Base-by-base conservation (phyloP, 92 coral and sea anemone species). In the Siderastrea siderea region DNA sequence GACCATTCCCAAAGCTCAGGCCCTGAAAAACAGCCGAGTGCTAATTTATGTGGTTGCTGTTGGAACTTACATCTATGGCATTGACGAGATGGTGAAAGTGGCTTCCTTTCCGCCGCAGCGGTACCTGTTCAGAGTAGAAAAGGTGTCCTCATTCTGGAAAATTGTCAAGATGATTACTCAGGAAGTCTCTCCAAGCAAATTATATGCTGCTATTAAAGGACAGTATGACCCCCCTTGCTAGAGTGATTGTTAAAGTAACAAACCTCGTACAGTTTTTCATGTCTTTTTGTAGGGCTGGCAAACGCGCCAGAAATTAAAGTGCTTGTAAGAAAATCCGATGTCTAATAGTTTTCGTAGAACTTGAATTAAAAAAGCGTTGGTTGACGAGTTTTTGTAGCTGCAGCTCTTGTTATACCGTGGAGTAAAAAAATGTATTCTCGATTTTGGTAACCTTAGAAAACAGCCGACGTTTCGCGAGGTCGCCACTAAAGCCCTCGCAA, bases 31-130 rank as follows among this genome's bases (percentile, higher is more conserved):
- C 45, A 26, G 38, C 38, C 0, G 38, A 0, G 38, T 26, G 38
- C 38, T 0, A 0, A 26, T 26, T 26, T 26, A 0, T 38, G 84
- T 79, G 7, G 74, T 62, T 4, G 84, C 74, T 10, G 73, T 79
- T 63, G 84, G 84, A n/a, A 19, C 7, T 15, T 64, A 79, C 70
- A 45, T 79, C 38, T 9, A 8, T 8, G 84, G 58, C 38, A 26
- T 26, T 26, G 38, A 26, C 38, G 38, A 26, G 38, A 26, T 26
- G 38, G 38, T 26, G 38, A 11, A 67, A 15, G 58, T 79, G 45
- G 84, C 84, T 14, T 59, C 84, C 11, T 46, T 2, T 47, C 70
- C 84, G 53, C 70, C 84, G 7, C 38, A 67, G 26, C 0, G 62
- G 7, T 51, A 2, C 15, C 47, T 79, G 26, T 54, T 51, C 51